Conservation (phyloP, 2,797 vertebrate species). For the Leucoraja ocellata region DNA sequence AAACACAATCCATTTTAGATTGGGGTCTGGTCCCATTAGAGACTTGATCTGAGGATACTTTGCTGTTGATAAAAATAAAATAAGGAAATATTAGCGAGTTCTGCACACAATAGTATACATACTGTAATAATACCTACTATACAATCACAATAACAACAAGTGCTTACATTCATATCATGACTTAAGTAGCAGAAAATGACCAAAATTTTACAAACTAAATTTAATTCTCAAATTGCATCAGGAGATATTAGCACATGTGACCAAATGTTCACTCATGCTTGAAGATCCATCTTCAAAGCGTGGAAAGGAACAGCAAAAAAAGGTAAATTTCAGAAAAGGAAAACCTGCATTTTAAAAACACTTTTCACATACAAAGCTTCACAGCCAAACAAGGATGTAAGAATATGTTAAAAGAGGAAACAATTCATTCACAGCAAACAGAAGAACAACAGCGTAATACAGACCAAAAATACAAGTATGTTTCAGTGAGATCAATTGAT, state of each 20-base stretch:
- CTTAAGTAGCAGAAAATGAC: background rate
- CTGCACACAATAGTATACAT: background rate
- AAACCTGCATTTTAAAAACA: too few species aligned
- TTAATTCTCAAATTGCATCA: background rate
- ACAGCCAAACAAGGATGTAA: too few species aligned
- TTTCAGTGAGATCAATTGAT: too few species aligned
- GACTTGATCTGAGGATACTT: conserved; percentile 92
- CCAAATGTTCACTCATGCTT: background rate
- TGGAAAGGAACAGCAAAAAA: too few species aligned
- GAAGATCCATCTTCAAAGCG: background rate
- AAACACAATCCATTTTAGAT: conserved; percentile 85
- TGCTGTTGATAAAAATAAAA: conserved; percentile 57
- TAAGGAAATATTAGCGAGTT: background rate
- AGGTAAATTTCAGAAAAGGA: too few species aligned
- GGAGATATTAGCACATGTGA: background rate
- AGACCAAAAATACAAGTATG: too few species aligned
- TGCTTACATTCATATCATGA: background rate
- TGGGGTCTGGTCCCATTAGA: conserved; percentile 85
- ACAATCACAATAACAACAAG: background rate
- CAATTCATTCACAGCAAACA: too few species aligned
- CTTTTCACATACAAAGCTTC: too few species aligned
- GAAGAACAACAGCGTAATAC: too few species aligned
- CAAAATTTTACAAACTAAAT: background rate
- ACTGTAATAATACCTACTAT: background rate
- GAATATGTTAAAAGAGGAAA: too few species aligned